These are phyloP conservation scores for Gambelia wislizenii DNA, from an alignment of 2,797 vertebrate species.

Conservation along the genomic window DNA sequence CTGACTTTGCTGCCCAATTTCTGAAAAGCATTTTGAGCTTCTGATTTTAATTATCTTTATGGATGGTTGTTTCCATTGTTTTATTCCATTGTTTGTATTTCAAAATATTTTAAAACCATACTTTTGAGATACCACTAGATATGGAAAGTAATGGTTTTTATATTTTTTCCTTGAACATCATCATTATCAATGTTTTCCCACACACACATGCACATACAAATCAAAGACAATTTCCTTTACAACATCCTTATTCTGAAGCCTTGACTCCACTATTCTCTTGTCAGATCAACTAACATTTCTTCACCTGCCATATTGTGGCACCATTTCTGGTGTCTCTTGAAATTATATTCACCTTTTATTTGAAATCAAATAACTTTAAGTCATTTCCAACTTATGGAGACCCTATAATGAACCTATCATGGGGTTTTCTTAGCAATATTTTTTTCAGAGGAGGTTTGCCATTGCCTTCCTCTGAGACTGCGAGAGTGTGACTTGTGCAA, in stretches of 20 bases:
- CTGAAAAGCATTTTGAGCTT: neutral
- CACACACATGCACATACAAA: neutral
- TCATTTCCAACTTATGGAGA: too few species aligned
- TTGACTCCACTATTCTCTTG: too few species aligned
- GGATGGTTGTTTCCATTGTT: neutral
- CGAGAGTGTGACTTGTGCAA: too few species aligned
- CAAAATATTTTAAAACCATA: neutral
- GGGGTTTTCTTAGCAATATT: too few species aligned
- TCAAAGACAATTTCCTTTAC: neutral
- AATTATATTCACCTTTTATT: neutral
- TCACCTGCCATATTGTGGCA: neutral
- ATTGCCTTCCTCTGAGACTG: too few species aligned
- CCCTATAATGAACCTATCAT: too few species aligned
- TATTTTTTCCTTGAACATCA: too few species aligned
- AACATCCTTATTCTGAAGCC: neutral
- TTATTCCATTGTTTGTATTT: neutral
- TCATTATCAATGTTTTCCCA: too few species aligned
- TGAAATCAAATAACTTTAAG: too few species aligned
- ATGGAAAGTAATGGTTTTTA: too few species aligned
- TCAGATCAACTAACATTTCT: neutral
- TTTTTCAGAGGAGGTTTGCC: too few species aligned
- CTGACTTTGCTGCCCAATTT: neutral
- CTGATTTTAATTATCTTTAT: neutral
- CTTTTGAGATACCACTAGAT: too few species aligned
- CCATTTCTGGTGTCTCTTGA: neutral